Evolutionary conservation across 1,140 invertebrate genomes (phyloP), one percentile per base, ranked within the genome.

Genomic region (Musca vetustissima): DNA sequence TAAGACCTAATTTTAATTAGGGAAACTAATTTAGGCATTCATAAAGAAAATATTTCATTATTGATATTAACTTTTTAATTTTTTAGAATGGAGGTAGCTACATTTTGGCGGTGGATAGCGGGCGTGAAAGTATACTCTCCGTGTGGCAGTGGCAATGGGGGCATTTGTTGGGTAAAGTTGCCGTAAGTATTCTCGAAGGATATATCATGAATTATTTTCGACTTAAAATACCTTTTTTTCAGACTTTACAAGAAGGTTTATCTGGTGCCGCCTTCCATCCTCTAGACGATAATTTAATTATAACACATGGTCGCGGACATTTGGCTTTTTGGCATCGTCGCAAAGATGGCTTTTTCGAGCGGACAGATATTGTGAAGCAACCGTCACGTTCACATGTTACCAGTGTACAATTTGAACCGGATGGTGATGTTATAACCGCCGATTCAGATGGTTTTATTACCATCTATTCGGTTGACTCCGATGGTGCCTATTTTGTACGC

Each of bases 371-470:
- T 19, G 92, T 93, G 15, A 93, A 93, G 85, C 79, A 93, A 89
- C 91, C 92, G 1, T 91, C 91, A 3, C 85, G 91, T 50, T 93
- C 92, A 1, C 87, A 93, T 77, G 89, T 93, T 0, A 93, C 92
- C 1, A 90, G 93, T 70, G 85, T 98, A 24, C 93, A 96, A 73
- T 98, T 98, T 80, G 91, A 96, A 79, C 91, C 93, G 80, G 93
- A 96, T 81, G 96, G 96, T 6, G 93, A 97, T 79, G 92, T 98
- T 0, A 91, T 98, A 7, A 95, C 94, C 0, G 96, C 95, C 2
- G 96, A 98, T 76, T 93, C 92, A 65, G 93, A 96, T 83, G 96
- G 96, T 1, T 96, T 94, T 74, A 94, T 98, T 66, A 96, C 94
- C 8, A 89, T 97, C 67, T 98, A 97, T 84, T 93, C 92, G 36